Evolutionary conservation across 2,113 vertebrate species (phyloP).

Genomic region (Myiozetetes cayanensis): DNA sequence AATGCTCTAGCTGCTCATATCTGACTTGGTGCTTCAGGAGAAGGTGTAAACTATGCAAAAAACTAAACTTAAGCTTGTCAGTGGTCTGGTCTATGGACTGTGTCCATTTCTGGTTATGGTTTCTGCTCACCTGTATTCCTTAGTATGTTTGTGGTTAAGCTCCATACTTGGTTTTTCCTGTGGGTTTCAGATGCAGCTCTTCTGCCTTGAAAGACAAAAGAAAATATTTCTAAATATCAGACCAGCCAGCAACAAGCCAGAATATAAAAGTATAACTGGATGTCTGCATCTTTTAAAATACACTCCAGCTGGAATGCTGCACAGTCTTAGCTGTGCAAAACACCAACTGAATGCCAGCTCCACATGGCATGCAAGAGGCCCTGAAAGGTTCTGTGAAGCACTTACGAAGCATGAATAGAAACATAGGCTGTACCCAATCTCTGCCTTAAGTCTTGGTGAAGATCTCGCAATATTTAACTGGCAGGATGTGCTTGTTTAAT

Average conservation of each 20-base stretch:
- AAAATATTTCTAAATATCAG: slow-evolving; percentile 24
- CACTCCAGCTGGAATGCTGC: background rate
- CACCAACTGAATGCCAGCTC: background rate
- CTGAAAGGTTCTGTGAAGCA: background rate
- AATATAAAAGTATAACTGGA: slow-evolving; percentile 17
- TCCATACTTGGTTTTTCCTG: background rate
- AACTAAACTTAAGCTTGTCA: background rate
- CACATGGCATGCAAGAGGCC: background rate
- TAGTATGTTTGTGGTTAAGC: background rate
- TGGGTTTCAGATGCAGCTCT: background rate
- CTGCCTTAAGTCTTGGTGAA: background rate
- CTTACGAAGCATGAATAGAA: background rate
- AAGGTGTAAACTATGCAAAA: background rate
- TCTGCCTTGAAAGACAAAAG: background rate
- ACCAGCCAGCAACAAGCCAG: background rate
- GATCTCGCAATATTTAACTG: background rate
- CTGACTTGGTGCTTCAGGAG: background rate
- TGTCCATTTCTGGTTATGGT: background rate
- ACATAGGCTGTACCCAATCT: background rate
- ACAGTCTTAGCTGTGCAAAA: background rate
- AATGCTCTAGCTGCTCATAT: background rate
- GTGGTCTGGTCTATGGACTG: background rate
- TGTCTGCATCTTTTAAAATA: background rate
- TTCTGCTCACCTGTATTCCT: background rate
- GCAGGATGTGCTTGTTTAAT: background rate